Base-by-base conservation (phyloP, 1,140 invertebrate species). In the Pseudomyrmex sp. region DNA sequence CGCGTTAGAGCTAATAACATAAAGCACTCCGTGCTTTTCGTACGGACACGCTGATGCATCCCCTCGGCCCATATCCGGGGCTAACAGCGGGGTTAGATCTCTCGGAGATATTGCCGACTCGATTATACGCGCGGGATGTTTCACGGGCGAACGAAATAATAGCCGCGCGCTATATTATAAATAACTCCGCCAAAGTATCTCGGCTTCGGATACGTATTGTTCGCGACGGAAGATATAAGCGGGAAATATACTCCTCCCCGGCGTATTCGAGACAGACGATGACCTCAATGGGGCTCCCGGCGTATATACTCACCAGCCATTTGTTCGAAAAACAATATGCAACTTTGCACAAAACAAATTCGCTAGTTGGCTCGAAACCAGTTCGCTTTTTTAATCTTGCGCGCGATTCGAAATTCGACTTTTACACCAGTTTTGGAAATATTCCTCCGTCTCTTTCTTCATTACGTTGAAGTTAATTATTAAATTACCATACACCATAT, bases 1-100 rank as follows among this genome's bases (percentile, higher is more conserved):
- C 76, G 76, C 76, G 76, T 80, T 80, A 80, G 76, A 80, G 76
- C 76, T 80, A 80, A 80, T 80, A 80, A 80, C 66, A 80, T 80
- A 80, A 80, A 80, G 76, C 69, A 80, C 76, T 80, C 76, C 13
- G 66, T 80, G 66, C 76, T 80, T 80, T 80, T 72, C 76, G 76
- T 80, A 80, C 76, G 44, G 66, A 48, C 66, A 48, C 66, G 54
- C 76, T 80, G 76, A 80, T 80, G 76, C 76, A 80, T 59, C 44
- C 72, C 66, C 35, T 35, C 61, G 74, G 74, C 74, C 74, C 35
- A 35, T 35, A 54, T 80, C 76, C 54, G 54, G 35, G 35, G 66
- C 56, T 80, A 80, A 80, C 66, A 80, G 76, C 76, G 65, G 65
- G 35, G 54, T 48, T 59, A 72, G 76, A 80, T 80, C 76, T 80